These are phyloP conservation scores for Epinephelus awoara DNA, from an alignment of 2,797 vertebrate species.

Conservation along the genomic window DNA sequence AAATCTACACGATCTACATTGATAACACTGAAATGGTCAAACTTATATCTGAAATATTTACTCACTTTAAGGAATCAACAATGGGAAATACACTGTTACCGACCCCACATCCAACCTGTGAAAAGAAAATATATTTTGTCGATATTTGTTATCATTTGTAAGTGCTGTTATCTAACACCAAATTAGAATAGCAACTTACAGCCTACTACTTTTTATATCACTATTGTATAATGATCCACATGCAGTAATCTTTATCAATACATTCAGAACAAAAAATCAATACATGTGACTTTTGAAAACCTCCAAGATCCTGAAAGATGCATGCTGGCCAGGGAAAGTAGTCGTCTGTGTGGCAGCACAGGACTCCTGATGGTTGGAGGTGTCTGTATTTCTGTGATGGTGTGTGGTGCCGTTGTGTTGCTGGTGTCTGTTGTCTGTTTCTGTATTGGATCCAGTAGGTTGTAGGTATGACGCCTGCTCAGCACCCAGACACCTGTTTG, in stretches of 20 bases:
- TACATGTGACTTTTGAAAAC: constrained; percentile 65
- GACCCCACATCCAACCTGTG: constrained; percentile 94
- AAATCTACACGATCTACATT: neutral
- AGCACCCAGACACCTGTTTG: constrained; percentile 21
- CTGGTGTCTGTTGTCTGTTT: constrained; percentile 20
- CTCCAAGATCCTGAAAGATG: constrained; percentile 92
- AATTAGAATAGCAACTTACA: neutral
- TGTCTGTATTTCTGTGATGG: constrained; percentile 32
- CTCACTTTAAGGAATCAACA: constrained; percentile 89
- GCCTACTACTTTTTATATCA: neutral
- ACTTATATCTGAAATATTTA: constrained; percentile 39
- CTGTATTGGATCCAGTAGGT: constrained; percentile 19
- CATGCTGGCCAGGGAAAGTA: constrained; percentile 87
- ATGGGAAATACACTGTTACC: constrained; percentile 96
- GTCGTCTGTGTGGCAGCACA: constrained; percentile 29
- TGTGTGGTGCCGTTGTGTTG: constrained; percentile 25
- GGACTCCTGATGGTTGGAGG: constrained; percentile 13
- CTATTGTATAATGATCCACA: neutral
- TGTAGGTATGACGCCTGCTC: constrained; percentile 1
- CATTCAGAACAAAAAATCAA: constrained; percentile 6
- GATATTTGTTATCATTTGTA: neutral
- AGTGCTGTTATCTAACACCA: neutral
- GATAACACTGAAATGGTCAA: neutral
- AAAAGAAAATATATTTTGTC: constrained; percentile 45
- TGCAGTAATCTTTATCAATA: neutral